Evolutionary conservation across 2,797 vertebrate species (phyloP).

Genomic region (Hippoglossus hippoglossus): DNA sequence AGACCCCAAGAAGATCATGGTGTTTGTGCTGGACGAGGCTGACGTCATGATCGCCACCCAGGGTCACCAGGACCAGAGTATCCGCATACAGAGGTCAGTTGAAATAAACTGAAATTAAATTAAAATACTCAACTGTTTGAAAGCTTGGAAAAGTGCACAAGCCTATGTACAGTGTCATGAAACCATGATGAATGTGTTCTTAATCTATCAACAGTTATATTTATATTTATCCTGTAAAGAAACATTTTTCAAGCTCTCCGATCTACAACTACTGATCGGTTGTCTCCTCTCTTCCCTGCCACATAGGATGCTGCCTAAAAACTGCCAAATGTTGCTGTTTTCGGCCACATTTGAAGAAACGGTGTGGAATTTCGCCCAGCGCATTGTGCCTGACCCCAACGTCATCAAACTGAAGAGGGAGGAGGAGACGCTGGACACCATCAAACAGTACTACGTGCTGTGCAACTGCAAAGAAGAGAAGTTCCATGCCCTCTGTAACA

Average conservation of each 20-base stretch:
- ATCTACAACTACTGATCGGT: neutral
- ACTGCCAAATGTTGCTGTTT: constrained; percentile 98
- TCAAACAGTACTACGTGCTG: constrained; percentile 97
- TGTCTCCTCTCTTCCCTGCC: neutral
- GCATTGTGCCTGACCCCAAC: constrained; percentile 96
- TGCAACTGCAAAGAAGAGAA: constrained; percentile 95
- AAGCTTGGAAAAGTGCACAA: neutral
- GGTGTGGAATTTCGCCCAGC: constrained; percentile 95
- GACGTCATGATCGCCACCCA: constrained; percentile 99
- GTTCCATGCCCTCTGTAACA: constrained; percentile 95
- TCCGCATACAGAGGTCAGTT: constrained; percentile 96
- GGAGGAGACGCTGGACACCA: constrained; percentile 97
- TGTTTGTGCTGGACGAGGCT: constrained; percentile 97
- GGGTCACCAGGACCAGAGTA: constrained; percentile 98
- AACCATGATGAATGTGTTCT: neutral
- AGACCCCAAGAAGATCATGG: constrained; percentile 96
- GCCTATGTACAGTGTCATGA: neutral
- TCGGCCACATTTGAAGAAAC: constrained; percentile 97
- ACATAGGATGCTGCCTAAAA: constrained; percentile 91
- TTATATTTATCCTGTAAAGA: neutral
- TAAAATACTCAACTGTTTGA: neutral
- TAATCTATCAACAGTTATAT: no score
- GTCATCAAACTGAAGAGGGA: constrained; percentile 97
- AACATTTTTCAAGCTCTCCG: neutral
- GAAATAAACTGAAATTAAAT: neutral